phyloP scores from a whole-genome alignment of 2,888 invertebrate species.

The Papilio demoleus region DNA sequence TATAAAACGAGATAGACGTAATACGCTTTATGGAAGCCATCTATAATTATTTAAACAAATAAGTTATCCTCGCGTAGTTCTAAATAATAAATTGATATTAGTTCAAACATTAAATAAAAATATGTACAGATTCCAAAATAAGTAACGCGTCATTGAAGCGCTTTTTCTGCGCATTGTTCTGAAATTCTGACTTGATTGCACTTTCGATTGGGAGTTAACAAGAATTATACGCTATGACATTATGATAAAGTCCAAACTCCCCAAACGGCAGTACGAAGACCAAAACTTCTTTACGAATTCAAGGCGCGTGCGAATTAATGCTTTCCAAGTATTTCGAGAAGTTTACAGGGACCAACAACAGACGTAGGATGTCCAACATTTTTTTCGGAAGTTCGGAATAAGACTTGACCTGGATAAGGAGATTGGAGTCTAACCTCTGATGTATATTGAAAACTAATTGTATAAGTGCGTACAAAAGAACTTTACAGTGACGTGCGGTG shows the following conservation, averaged over 20 bases:
- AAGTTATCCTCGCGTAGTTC: background rate
- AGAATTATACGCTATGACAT: constrained; percentile 7
- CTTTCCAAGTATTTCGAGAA: constrained; percentile 63
- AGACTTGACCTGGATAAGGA: background rate
- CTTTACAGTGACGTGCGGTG: background rate
- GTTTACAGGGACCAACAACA: constrained; percentile 54
- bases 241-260: constrained; percentile 38
- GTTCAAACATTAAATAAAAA: background rate
- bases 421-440: too few relatives aligned
- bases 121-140: too few relatives aligned
- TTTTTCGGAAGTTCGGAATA: background rate
- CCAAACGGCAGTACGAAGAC: constrained; percentile 46
- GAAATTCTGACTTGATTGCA: constrained; percentile 3
- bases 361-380: constrained; percentile 42
- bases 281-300: constrained; percentile 57
- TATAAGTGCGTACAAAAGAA: background rate
- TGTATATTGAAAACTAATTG: background rate
- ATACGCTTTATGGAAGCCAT: background rate
- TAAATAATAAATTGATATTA: background rate
- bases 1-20: background rate
- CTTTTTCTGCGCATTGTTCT: constrained; percentile 19
- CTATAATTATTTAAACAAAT: background rate
- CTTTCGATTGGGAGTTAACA: background rate
- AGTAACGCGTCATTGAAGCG: background rate
- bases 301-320: constrained; percentile 57